Base-by-base conservation (phyloP, 2,797 vertebrate species). In the Florisuga fusca region DNA sequence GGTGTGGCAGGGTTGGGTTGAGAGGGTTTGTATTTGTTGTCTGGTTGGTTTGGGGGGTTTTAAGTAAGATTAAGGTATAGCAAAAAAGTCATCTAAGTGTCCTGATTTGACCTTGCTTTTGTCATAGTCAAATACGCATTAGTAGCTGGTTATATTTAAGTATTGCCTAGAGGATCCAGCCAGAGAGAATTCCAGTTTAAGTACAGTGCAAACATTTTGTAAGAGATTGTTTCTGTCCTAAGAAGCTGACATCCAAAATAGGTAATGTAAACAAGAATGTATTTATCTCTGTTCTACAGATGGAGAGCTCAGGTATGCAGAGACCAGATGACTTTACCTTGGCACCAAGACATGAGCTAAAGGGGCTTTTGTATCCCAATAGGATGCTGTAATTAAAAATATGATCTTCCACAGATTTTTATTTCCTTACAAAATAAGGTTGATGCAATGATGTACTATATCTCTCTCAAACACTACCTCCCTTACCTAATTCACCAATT, bases 1-100 rank as follows among this genome's bases (percentile, higher is more conserved):
- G 10, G 13, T 21, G n/a, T 23, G 2, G 2, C 36, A 4, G 22
- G 6, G 22, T 4, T 15, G 11, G 10, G 14, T 21, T 41, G n/a
- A 23, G 2, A 2, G 5, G 22, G 4, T 18, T 29, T 57, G 5
- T 17, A 41, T 46, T 54, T 25, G 5, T 27, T 64, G 10, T 59
- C 54, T 31, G 19, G 19, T 84, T 75, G 36, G 9, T 7, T 62
- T 6, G 2, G 1, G 2, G 1, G 2, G 5, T 63, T 71, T 55
- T 3, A 26, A 72, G 12, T 53, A 69, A 71, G n/a, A 71, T 16
- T 29, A 64, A 66, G 9, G 36, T 59, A 62, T 57, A 20, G 21
- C 29, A 10, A 72, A 87, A 91, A 84, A 3, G 14, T 61, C 26
- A 57, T 36, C 53, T 31, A 33, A 62, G 68, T 29, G 20, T 63